Percentiles rank a stretch among this genome's conserved stretches.
Conservation (phyloP, 2,888 invertebrate species). For the Drosophila birchii region DNA sequence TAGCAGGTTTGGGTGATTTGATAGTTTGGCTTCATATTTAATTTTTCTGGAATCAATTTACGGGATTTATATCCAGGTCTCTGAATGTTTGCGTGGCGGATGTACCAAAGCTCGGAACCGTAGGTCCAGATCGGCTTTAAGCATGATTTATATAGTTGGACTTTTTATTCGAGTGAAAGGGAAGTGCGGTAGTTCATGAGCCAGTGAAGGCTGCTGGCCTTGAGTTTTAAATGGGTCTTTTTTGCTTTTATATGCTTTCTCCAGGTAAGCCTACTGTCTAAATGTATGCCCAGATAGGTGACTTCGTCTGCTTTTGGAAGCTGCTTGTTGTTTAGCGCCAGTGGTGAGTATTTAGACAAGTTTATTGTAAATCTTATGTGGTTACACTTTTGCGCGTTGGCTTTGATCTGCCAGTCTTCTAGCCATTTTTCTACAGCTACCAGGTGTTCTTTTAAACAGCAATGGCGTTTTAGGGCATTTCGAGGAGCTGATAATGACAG, state of each 20-base stretch:
- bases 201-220: neutral
- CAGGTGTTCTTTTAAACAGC: neutral
- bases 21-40: too few relatives aligned
- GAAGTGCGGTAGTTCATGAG: neutral
- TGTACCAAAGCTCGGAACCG: too few relatives aligned
- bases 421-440: neutral
- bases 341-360: neutral
- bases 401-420: neutral
- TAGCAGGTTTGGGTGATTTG: too few relatives aligned
- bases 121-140: too few relatives aligned
- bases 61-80: too few relatives aligned
- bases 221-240: too few relatives aligned
- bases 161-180: neutral
- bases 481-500: too few relatives aligned
- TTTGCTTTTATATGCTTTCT: neutral
- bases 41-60: too few relatives aligned
- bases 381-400: neutral
- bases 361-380: neutral
- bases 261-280: too few relatives aligned
- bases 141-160: neutral
- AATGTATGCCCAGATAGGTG: too few relatives aligned
- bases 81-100: too few relatives aligned
- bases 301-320: neutral
- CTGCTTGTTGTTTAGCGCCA: neutral
- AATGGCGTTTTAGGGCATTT: too few relatives aligned